Evolutionary conservation across 1,140 invertebrate species (phyloP).

Genomic region (Latrodectus geometricus): DNA sequence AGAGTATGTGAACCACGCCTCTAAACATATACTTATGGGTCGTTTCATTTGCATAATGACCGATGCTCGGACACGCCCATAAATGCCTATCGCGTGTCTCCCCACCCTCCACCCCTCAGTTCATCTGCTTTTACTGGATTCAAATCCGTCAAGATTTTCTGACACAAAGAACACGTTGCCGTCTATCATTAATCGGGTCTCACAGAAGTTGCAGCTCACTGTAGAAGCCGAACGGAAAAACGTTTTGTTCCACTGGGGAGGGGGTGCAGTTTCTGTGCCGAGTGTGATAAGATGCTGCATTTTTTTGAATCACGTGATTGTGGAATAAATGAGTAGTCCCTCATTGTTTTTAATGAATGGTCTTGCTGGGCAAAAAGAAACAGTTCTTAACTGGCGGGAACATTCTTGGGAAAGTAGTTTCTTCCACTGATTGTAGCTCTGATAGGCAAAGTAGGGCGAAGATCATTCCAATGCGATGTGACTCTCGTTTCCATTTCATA

Average conservation of each 20-base stretch:
- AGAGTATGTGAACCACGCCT: slow-evolving; percentile 21
- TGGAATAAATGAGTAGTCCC: no score
- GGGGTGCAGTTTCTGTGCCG: no score
- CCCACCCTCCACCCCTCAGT: background rate
- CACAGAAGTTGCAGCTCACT: slow-evolving; percentile 26
- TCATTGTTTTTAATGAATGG: no score
- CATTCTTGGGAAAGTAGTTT: no score
- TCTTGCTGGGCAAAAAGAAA: no score
- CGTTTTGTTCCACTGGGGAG: slow-evolving; percentile 12
- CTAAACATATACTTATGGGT: slow-evolving; percentile 28
- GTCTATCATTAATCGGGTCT: slow-evolving; percentile 19
- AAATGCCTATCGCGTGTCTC: slow-evolving; percentile 27
- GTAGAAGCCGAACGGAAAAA: slow-evolving; percentile 13
- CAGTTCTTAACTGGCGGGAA: no score
- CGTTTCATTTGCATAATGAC: slow-evolving; percentile 41
- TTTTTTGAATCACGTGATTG: no score
- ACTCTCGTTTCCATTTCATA: no score
- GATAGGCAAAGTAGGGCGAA: no score
- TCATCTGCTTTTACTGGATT: slow-evolving; percentile 1
- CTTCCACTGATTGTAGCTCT: no score
- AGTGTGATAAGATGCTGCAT: no score
- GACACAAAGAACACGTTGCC: slow-evolving; percentile 31
- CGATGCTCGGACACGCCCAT: slow-evolving; percentile 26
- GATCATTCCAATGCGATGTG: no score
- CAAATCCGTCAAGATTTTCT: slow-evolving; percentile 29